Evolutionary conservation across 2,888 invertebrate species (phyloP).

Genomic region (Stictocephala bisonia): DNA sequence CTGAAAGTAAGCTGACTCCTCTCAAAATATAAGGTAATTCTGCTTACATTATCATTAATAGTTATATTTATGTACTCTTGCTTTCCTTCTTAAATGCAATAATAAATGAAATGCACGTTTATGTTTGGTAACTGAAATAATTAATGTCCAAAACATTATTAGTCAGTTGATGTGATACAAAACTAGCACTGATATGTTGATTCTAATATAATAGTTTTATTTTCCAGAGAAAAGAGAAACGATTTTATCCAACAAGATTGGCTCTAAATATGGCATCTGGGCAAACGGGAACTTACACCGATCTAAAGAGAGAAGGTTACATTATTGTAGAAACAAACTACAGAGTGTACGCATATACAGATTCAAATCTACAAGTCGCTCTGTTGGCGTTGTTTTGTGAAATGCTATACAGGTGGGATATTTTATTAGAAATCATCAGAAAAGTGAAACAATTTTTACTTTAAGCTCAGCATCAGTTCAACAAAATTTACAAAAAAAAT

Average conservation of each 20-base stretch:
- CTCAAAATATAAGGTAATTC: no score
- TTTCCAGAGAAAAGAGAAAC: constrained; percentile 81
- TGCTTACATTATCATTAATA: background rate
- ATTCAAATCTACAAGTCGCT: constrained; percentile 91
- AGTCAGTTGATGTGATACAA: no score
- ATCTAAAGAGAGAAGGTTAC: constrained; percentile 71
- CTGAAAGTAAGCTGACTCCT: no score
- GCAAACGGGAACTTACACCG: constrained; percentile 60
- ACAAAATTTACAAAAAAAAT: no score
- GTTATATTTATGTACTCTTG: background rate
- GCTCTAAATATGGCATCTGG: constrained; percentile 86
- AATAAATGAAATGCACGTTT: background rate
- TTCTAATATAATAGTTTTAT: no score
- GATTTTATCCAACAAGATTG: constrained; percentile 95
- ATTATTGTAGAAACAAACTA: constrained; percentile 97
- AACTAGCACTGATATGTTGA: no score
- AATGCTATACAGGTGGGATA: constrained; percentile 81
- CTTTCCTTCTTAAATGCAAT: background rate
- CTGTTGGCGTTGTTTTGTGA: constrained; percentile 93
- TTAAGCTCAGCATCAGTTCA: no score
- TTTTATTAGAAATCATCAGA: no score
- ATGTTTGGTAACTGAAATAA: background rate
- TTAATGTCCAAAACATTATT: background rate
- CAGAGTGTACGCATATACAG: constrained; percentile 95
- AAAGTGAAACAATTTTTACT: no score